Conservation (phyloP, 1,140 invertebrate genomes). For the Drosophila ogumai region DNA sequence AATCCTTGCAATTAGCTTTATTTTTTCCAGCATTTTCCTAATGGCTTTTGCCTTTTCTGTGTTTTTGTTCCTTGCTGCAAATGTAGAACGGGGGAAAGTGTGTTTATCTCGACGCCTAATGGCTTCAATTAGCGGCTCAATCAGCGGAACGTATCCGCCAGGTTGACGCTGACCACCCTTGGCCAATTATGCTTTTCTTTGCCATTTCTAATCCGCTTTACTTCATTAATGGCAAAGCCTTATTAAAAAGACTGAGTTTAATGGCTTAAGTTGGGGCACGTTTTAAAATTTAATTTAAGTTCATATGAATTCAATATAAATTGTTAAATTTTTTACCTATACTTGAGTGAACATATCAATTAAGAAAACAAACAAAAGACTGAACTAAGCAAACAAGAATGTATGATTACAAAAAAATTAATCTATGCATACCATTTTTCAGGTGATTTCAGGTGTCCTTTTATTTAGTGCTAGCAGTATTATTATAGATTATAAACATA, state of each 20-base stretch:
- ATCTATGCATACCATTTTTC: not conserved
- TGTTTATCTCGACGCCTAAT: slow-evolving; percentile 53
- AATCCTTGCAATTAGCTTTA: slow-evolving; percentile 53
- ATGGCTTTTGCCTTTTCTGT: slow-evolving; percentile 17
- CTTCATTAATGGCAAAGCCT: slow-evolving; percentile 11
- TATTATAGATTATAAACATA: not conserved
- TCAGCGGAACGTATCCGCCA: slow-evolving; percentile 19
- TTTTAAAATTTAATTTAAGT: not conserved
- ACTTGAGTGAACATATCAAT: too few species aligned
- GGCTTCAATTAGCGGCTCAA: slow-evolving; percentile 48
- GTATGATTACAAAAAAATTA: not conserved
- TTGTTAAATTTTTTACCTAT: not conserved
- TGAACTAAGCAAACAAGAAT: not conserved
- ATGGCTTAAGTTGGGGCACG: too few species aligned
- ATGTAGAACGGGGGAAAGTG: not conserved
- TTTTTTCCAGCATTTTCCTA: slow-evolving; percentile 38
- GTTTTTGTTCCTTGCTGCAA: not conserved
- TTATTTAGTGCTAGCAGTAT: not conserved
- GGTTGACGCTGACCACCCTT: slow-evolving; percentile 24
- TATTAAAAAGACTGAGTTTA: not conserved
- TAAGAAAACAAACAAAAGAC: not conserved
- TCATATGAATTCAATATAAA: not conserved
- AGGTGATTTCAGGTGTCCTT: too few species aligned
- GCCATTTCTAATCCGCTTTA: slow-evolving; percentile 6
- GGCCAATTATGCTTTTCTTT: slow-evolving; percentile 41